Conservation (phyloP, 1,140 invertebrate species). For the Agraylea sexmaculata region DNA sequence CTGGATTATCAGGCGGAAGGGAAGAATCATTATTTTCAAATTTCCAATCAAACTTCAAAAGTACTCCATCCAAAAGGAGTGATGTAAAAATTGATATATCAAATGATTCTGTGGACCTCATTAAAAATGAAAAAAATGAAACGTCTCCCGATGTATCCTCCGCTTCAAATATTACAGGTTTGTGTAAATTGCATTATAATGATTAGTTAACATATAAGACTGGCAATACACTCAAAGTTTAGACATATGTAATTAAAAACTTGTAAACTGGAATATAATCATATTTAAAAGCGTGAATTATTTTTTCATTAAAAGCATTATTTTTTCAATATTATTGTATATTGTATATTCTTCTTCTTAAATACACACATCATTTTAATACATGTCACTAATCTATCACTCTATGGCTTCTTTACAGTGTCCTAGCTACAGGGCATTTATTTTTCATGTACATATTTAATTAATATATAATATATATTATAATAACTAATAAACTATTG, state of each 20-base stretch:
- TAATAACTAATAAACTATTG: no score
- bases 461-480: no score
- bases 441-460: no score
- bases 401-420: no score
- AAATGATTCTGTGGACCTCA: slow-evolving; percentile 11
- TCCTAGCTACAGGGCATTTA: no score
- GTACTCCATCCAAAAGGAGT: slow-evolving; percentile 6
- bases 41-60: slow-evolving; percentile 6
- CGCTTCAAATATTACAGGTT: background rate
- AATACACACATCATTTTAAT: no score
- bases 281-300: slow-evolving; percentile 5
- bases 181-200: background rate
- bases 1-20: background rate
- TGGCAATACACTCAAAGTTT: background rate
- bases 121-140: slow-evolving; percentile 14
- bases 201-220: background rate
- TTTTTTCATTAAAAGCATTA: no score
- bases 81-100: slow-evolving; percentile 6
- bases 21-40: slow-evolving; percentile 15
- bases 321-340: no score
- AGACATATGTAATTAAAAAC: background rate
- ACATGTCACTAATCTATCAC: no score
- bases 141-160: background rate
- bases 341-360: no score
- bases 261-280: background rate